phyloP scores from a whole-genome alignment of 2,797 vertebrate species.

The Phaenicophaeus curvirostris region DNA sequence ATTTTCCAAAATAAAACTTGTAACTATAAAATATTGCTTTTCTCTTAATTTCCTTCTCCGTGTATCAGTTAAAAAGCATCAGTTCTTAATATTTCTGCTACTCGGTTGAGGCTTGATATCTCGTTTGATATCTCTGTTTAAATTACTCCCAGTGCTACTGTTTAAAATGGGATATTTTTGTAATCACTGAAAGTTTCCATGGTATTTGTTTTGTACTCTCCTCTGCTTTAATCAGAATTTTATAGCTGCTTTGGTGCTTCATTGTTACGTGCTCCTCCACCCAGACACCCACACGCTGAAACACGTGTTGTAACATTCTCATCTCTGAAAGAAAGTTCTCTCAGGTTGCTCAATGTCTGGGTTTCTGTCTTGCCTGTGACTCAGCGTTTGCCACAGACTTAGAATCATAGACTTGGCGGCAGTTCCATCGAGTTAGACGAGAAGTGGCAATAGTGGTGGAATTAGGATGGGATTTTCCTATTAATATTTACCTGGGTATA shows the following conservation, averaged over 20 bases:
- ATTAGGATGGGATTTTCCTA: not conserved
- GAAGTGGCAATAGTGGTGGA: not conserved
- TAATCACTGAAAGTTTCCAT: not conserved
- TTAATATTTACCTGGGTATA: not conserved
- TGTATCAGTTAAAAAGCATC: not conserved
- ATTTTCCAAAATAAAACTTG: slow-evolving; percentile 94
- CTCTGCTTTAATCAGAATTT: not conserved
- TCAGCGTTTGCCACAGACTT: not conserved
- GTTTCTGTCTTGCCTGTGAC: slow-evolving; percentile 11
- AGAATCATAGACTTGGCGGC: not conserved
- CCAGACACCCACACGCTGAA: not conserved
- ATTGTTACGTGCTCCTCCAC: not conserved
- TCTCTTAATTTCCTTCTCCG: not conserved
- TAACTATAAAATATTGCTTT: slow-evolving; percentile 52
- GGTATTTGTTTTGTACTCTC: not conserved
- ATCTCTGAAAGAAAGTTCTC: not conserved
- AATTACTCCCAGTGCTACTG: not conserved
- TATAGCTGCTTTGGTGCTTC: not conserved
- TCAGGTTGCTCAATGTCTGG: not conserved
- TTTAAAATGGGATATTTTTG: not conserved
- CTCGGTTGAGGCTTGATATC: not conserved
- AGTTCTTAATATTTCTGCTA: not conserved
- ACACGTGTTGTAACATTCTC: not conserved
- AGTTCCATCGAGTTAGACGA: not conserved
- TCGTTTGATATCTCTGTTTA: not conserved